Base-by-base conservation (phyloP, 2,888 invertebrate genomes). In the Elmis aenea region DNA sequence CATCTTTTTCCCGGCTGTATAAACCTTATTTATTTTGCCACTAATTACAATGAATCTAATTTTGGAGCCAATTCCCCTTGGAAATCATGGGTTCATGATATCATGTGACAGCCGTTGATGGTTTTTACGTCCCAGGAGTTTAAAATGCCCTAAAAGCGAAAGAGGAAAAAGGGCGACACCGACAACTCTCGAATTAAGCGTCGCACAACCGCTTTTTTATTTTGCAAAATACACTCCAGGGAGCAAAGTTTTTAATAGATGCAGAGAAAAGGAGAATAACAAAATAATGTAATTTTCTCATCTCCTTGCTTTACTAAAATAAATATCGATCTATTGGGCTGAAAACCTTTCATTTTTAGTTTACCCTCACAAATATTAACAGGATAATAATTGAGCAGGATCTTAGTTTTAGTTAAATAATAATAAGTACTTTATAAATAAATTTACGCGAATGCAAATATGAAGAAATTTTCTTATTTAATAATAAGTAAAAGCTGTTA, bases 171-270 rank as follows among this genome's bases (percentile, higher is more conserved):
- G 39, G 36, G 33, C 35, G 35, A 31, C 39, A 39, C 40, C 33
- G 35, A 36, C 37, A 35, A 32, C 30, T 25, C 29, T 25, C 33
- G 33, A 42, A 33, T 35, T 38, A 35, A 38, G 24, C 38, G 38
- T 34, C 38, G 31, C 38, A 33, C 38, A 45, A 35, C 44, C 46
- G 49, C 52, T 51, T 54, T 55, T 59, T 58, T 59, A 57, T 60
- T 57, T 57, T 54, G 50, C 52, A 57, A 58, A 60, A 58, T 52
- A 54, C 57, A 49, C 59, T 58, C 60, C 25, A 36, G 58, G 51
- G 60, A 54, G 50, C 45, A 42, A 60, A 59, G 54, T 60, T 61
- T n/a, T 60, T 60, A 60, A 61, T 60, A 58, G 58, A 56, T 52
- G 56, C 51, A 51, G 55, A 52, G 57, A 54, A 51, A 51, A 57